These are phyloP conservation scores for Hippocampus guttulatus DNA, from an alignment of 2,113 vertebrate genomes.

Conservation along the genomic window DNA sequence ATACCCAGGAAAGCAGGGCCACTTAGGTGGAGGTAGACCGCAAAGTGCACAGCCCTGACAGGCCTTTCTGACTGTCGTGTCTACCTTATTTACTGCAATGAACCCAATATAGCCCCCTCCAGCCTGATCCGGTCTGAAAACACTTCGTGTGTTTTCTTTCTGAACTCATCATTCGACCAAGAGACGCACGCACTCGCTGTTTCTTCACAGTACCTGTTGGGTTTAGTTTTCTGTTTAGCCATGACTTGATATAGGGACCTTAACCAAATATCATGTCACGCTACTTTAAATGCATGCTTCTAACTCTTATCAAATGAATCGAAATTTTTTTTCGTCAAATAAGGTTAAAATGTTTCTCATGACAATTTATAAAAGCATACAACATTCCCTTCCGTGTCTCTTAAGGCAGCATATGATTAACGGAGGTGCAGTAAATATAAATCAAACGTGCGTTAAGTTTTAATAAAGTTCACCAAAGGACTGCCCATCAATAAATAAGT, in stretches of 20 bases:
- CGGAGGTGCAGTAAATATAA: neutral
- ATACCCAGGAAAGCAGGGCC: constrained; percentile 78
- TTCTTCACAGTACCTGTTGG: neutral
- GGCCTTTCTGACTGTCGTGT: constrained; percentile 43
- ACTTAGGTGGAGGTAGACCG: constrained; percentile 68
- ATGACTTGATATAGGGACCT: neutral
- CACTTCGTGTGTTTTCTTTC: neutral
- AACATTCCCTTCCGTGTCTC: neutral
- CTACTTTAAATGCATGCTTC: neutral
- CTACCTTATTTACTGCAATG: constrained; percentile 30
- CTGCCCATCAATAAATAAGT: too few relatives aligned
- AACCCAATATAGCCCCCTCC: constrained; percentile 5
- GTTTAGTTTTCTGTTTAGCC: neutral
- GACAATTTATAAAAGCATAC: neutral
- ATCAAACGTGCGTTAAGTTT: neutral
- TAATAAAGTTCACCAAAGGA: neutral
- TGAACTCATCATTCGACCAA: neutral
- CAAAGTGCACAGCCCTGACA: constrained; percentile 41
- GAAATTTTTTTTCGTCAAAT: neutral
- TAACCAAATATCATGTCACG: neutral
- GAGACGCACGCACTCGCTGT: neutral
- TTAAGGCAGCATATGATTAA: neutral
- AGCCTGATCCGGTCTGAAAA: neutral
- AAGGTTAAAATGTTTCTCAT: neutral
- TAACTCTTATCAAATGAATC: neutral